Conservation (phyloP, 2,797 vertebrate species). For the Myotis pilosus region DNA sequence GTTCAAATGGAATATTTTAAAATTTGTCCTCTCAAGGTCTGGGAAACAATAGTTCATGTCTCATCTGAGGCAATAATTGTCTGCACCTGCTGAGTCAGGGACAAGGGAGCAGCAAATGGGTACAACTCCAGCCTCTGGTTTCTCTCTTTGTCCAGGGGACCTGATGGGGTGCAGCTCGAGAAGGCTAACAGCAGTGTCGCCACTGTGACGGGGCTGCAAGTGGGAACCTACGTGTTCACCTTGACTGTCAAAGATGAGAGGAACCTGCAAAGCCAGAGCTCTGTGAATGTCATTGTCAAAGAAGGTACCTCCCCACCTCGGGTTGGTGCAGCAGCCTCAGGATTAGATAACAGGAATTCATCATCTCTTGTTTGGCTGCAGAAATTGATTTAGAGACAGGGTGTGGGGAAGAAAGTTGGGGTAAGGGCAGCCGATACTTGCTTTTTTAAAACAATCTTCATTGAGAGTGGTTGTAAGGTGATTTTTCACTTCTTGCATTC, state of each 20-base stretch:
- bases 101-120: slow-evolving; percentile 5
- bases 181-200: slow-evolving; percentile 90
- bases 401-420: not conserved
- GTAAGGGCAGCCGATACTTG: not conserved
- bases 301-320: slow-evolving; percentile 86
- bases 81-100: slow-evolving; percentile 5
- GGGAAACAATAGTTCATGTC: slow-evolving; percentile 32
- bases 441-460: slow-evolving; percentile 52
- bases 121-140: not conserved
- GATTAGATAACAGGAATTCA: not conserved
- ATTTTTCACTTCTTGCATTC: slow-evolving; percentile 25
- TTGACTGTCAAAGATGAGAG: slow-evolving; percentile 95
- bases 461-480: not conserved
- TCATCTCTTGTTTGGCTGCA: slow-evolving; percentile 11
- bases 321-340: not conserved
- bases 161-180: slow-evolving; percentile 93
- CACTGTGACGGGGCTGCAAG: slow-evolving; percentile 93
- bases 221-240: slow-evolving; percentile 92
- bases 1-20: slow-evolving; percentile 70
- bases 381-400: not conserved
- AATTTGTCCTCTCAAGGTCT: slow-evolving; percentile 55
- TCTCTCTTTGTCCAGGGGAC: slow-evolving; percentile 87
- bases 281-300: slow-evolving; percentile 93
- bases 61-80: slow-evolving; percentile 19
- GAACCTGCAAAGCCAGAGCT: slow-evolving; percentile 91